These are phyloP conservation scores for Melospiza georgiana DNA, from an alignment of 2,113 vertebrate genomes.

Conservation along the genomic window DNA sequence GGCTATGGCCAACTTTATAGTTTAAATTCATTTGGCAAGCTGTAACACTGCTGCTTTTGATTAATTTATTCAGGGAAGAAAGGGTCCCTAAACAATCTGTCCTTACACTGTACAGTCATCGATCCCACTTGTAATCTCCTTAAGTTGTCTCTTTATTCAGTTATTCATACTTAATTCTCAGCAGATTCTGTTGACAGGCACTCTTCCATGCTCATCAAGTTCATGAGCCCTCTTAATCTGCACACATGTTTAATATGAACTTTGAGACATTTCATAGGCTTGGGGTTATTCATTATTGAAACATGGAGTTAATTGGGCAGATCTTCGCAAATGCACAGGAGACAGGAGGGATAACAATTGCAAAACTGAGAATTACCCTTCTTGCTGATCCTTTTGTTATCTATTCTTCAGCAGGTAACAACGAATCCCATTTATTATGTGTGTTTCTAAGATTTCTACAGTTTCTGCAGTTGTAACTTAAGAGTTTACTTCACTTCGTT, in stretches of 20 bases:
- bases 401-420: neutral
- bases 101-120: neutral
- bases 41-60: neutral
- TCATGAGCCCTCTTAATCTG: neutral
- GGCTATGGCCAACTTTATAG: neutral
- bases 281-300: neutral
- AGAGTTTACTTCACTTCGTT: neutral
- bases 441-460: neutral
- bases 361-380: neutral
- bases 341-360: neutral
- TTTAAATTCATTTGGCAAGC: neutral
- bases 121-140: neutral
- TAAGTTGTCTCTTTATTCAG: neutral
- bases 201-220: neutral
- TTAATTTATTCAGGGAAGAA: neutral
- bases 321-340: neutral
- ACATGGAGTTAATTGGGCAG: neutral
- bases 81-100: neutral
- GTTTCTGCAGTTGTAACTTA: neutral
- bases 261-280: neutral
- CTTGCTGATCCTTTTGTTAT: neutral
- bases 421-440: neutral
- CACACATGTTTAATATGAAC: neutral
- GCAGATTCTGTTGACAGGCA: neutral
- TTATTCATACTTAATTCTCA: neutral